Conservation (phyloP, 1,140 invertebrate genomes). For the Maconellicoccus hirsutus region DNA sequence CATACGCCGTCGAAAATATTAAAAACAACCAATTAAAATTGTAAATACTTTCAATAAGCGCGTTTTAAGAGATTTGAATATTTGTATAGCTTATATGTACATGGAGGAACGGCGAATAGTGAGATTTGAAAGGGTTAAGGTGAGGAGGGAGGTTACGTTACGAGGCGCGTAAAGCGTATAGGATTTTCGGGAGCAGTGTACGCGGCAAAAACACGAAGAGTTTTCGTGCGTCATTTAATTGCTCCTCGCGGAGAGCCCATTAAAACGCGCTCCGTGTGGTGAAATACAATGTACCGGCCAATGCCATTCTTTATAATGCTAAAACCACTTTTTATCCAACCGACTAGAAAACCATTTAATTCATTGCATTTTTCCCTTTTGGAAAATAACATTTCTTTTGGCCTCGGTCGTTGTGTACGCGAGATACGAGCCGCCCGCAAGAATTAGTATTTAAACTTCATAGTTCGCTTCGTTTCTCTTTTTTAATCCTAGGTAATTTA, state of each 20-base stretch:
- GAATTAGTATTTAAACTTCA: constrained; percentile 22
- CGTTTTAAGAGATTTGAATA: too few species aligned
- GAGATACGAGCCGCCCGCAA: not conserved
- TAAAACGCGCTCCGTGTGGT: not conserved
- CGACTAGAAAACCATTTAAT: constrained; percentile 22
- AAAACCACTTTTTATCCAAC: constrained; percentile 19
- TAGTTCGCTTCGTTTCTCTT: constrained; percentile 5
- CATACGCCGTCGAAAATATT: too few species aligned
- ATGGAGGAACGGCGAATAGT: too few species aligned
- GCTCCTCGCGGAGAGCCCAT: constrained; percentile 14
- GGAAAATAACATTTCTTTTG: constrained; percentile 16
- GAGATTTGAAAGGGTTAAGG: too few species aligned
- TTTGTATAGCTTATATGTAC: too few species aligned
- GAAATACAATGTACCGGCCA: not conserved
- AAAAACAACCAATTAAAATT: too few species aligned
- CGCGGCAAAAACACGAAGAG: not conserved
- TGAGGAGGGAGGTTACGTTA: too few species aligned
- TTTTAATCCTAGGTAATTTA: constrained; percentile 20
- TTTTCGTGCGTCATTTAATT: constrained; percentile 12
- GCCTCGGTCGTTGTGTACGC: too few species aligned
- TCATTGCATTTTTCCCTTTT: constrained; percentile 21
- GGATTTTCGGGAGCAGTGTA: too few species aligned
- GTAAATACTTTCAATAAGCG: too few species aligned
- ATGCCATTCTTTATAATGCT: constrained; percentile 10
- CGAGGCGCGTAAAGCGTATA: too few species aligned